These are phyloP conservation scores for Callitettix versicolor DNA, from an alignment of 1,140 invertebrate genomes.

Conservation along the genomic window DNA sequence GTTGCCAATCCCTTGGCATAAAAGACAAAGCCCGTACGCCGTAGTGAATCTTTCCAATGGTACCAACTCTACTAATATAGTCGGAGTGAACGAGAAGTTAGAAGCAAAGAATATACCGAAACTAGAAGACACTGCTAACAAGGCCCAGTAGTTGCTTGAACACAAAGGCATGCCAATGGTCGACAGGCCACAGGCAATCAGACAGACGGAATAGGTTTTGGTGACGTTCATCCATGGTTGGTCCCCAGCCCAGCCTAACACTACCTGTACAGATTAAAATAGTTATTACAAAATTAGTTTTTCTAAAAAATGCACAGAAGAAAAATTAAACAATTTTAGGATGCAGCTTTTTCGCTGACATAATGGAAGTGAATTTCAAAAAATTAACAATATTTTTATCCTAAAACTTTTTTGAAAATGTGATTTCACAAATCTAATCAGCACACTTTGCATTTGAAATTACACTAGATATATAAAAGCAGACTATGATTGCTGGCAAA, in stretches of 20 bases:
- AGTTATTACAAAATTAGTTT: not conserved
- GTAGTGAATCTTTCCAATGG: constrained; percentile 73
- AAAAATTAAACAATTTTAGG: no score
- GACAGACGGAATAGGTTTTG: constrained; percentile 66
- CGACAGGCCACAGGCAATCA: constrained; percentile 61
- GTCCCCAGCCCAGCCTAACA: constrained; percentile 82
- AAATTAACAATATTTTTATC: no score
- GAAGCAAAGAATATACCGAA: constrained; percentile 81
- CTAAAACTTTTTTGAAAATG: no score
- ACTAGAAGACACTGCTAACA: constrained; percentile 38
- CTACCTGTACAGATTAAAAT: constrained; percentile 44
- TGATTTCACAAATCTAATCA: no score
- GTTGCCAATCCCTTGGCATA: constrained; percentile 72
- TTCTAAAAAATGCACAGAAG: not conserved
- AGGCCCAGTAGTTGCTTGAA: constrained; percentile 44
- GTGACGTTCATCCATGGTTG: constrained; percentile 73
- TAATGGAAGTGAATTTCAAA: no score
- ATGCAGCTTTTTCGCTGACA: no score
- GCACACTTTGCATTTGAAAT: no score
- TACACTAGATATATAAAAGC: no score
- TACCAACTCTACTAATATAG: constrained; percentile 71
- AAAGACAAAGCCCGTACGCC: constrained; percentile 74
- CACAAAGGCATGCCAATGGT: constrained; percentile 60
- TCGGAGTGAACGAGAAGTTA: constrained; percentile 77
- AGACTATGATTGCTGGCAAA: no score